A percentile compares a stretch with the other conserved stretches of the same genome.
phyloP scores from a whole-genome alignment of 30 jellyfish, hydroid and myxozoan genomes.

The Sanderia malayensis region DNA sequence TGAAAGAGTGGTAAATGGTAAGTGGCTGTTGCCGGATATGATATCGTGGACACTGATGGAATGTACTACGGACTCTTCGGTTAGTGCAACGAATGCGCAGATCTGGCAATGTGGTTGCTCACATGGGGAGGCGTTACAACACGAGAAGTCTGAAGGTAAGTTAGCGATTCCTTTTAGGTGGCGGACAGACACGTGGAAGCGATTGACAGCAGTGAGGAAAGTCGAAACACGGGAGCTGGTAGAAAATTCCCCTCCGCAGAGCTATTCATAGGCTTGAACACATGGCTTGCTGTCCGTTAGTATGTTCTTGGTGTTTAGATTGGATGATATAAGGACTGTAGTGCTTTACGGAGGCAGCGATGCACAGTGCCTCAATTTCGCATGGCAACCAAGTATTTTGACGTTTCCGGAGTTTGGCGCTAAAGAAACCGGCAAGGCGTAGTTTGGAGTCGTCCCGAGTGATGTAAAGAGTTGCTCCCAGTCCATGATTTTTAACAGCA shows the following conservation, averaged over 20 bases:
- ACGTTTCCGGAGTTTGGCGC: conserved; percentile 52
- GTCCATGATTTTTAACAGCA: conserved; percentile 28
- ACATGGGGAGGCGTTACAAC: neutral
- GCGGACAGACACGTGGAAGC: conserved; percentile 19
- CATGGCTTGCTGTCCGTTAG: conserved; percentile 70
- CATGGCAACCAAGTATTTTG: conserved; percentile 63
- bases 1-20: no score
- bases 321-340: conserved; percentile 55
- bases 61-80: no score
- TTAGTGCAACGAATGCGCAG: conserved; percentile 5
- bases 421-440: conserved; percentile 49
- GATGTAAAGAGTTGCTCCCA: conserved; percentile 52
- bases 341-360: conserved; percentile 57
- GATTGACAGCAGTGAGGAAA: conserved; percentile 45
- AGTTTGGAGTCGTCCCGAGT: conserved; percentile 36
- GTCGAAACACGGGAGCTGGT: conserved; percentile 43
- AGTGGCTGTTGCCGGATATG: no score
- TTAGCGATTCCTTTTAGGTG: conserved; percentile 35
- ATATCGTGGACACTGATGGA: no score
- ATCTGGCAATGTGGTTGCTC: conserved; percentile 15
- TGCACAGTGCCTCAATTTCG: conserved; percentile 54
- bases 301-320: conserved; percentile 34
- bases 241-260: conserved; percentile 43
- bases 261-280: conserved; percentile 62
- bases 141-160: conserved; percentile 33